These are phyloP conservation scores for Myoxocephalus aenaeus DNA, from an alignment of 2,797 vertebrate species.

Conservation along the genomic window DNA sequence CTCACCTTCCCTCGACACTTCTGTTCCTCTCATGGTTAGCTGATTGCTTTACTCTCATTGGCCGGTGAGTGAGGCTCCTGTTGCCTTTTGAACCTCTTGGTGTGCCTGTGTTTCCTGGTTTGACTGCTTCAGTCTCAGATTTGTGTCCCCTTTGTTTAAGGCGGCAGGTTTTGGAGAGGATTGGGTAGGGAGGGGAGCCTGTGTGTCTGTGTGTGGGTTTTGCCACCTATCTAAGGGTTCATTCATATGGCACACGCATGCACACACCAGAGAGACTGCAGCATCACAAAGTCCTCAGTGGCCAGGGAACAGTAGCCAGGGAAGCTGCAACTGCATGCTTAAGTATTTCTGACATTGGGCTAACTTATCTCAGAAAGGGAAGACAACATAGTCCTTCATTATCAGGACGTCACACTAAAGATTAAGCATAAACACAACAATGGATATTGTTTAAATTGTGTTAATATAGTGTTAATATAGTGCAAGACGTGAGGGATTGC, in stretches of 20 bases:
- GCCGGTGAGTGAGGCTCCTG: conserved; percentile 87
- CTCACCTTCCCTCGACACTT: conserved; percentile 90
- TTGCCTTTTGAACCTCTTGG: conserved; percentile 71
- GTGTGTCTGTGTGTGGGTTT: conserved; percentile 47
- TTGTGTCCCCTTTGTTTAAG: conserved; percentile 66
- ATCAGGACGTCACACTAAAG: conserved; percentile 41
- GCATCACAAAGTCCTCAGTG: conserved; percentile 57
- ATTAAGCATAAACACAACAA: conserved; percentile 18
- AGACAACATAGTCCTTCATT: conserved; percentile 14
- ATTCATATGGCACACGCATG: conserved; percentile 69
- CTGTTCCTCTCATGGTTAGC: conserved; percentile 88
- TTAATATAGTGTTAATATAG: conserved; percentile 49
- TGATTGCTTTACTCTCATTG: conserved; percentile 95
- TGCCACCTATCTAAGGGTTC: conserved; percentile 48
- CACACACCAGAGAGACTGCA: conserved; percentile 62
- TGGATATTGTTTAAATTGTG: conserved; percentile 25
- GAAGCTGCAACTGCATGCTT: conserved; percentile 71
- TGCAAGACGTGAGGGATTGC: conserved; percentile 44
- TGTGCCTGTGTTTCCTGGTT: conserved; percentile 73
- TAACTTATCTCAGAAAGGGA: conserved; percentile 35
- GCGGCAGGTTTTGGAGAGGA: conserved; percentile 49
- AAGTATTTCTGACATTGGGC: conserved; percentile 28
- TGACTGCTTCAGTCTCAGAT: conserved; percentile 65
- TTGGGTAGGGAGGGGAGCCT: conserved; percentile 52
- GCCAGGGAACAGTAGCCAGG: conserved; percentile 51